Conservation (phyloP, 2,797 vertebrate species). For the Potorous gilbertii region DNA sequence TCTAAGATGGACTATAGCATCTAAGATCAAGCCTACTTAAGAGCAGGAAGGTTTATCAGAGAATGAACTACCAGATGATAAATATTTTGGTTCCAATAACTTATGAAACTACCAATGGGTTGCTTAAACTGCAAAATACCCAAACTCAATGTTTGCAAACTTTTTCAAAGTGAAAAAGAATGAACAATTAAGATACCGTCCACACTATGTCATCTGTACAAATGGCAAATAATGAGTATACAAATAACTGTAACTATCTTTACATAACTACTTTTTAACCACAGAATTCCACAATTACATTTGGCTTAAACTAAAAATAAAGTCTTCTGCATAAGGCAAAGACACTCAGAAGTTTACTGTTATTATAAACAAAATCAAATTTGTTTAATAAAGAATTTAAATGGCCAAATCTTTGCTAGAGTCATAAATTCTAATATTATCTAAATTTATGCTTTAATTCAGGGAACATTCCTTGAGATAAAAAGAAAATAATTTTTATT, state of each 20-base stretch:
- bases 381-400: constrained; percentile 26
- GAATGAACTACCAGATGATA: neutral
- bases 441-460: constrained; percentile 38
- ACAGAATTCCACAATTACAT: constrained; percentile 53
- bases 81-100: neutral
- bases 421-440: constrained; percentile 39
- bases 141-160: constrained; percentile 30
- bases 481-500: constrained; percentile 45
- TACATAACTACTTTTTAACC: constrained; percentile 32
- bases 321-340: neutral
- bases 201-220: neutral
- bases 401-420: constrained; percentile 24
- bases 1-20: neutral
- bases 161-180: constrained; percentile 45
- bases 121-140: neutral
- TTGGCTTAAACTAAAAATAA: constrained; percentile 38
- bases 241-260: neutral
- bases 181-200: constrained; percentile 9
- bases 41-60: neutral
- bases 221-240: neutral
- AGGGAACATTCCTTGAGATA: constrained; percentile 37
- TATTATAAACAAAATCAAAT: constrained; percentile 58
- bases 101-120: neutral
- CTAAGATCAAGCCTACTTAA: neutral
- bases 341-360: neutral